Base-by-base conservation (phyloP, 2,797 vertebrate genomes). In the Octomys mimax region DNA sequence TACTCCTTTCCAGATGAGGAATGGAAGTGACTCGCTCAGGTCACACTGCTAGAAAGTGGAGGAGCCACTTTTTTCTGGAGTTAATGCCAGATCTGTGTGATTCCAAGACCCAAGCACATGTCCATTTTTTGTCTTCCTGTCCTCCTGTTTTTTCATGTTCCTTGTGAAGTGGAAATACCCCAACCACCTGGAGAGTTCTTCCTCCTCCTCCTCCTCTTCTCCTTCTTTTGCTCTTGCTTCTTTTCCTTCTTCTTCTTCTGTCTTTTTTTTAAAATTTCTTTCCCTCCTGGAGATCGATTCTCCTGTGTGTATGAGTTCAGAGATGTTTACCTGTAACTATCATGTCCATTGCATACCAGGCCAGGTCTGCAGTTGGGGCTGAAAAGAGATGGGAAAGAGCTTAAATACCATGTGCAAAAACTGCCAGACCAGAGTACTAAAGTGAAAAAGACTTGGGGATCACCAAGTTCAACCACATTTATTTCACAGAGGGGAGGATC, bases 1-100 rank as follows among this genome's bases (percentile, higher is more conserved):
- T 31, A 62, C 68, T 87, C 49, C 46, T 87, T 95, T 85, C 93
- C 52, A 79, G 54, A 57, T 57, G 19, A 92, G 77, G 79, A 87
- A 54, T 39, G 42, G 33, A 77, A 81, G 93, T 59, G 80, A 77
- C 75, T 90, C 90, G 39, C 31, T 39, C n/a, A 39, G 59, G 54
- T 79, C 91, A 86, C 70, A 88, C 26, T 83, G 70, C 49, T 79
- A 33, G 61, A 73, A 52, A 91, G 42, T 85, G 62, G 39, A 59
- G 36, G 79, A 90, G 73, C 82, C 9, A 26, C 39, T 28, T 77
- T 77, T 39, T 77, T 14, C 42, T 46, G 42, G 54, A 61, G 71
- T 94, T 91, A 91, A 84, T 79, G 80, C 78, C 59, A 90, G 78
- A 22, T 82, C n/a, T 89, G 71, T 14, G 46, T 81, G n/a, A 80